Evolutionary conservation across 1,140 invertebrate genomes (phyloP).

Genomic region (Parasteatoda tepidariorum): DNA sequence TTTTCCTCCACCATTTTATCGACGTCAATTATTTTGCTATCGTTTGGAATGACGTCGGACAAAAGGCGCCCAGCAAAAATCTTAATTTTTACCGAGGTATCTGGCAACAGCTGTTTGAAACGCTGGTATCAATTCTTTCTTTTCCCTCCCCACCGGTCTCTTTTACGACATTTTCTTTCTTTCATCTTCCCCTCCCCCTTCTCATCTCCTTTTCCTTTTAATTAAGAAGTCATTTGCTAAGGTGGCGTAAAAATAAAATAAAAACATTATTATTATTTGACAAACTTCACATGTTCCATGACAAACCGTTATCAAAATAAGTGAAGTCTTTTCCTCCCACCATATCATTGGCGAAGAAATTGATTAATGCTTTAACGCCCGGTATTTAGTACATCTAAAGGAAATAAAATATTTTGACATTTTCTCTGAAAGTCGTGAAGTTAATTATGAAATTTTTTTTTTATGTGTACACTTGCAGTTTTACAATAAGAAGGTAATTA

Average conservation of each 20-base stretch:
- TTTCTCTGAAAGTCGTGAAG: conserved; percentile 7
- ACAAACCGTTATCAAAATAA: conserved; percentile 52
- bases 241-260: conserved; percentile 54
- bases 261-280: conserved; percentile 59
- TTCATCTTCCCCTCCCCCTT: neutral
- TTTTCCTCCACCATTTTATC: conserved; percentile 42
- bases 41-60: conserved; percentile 41
- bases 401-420: conserved; percentile 47
- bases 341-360: conserved; percentile 5
- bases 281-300: conserved; percentile 48
- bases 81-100: conserved; percentile 42
- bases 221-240: conserved; percentile 52
- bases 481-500: neutral
- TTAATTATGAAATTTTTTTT: conserved; percentile 7
- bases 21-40: conserved; percentile 57
- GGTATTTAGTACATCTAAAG: neutral
- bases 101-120: conserved; percentile 55
- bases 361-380: conserved; percentile 35
- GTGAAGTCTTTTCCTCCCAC: neutral
- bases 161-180: conserved; percentile 11
- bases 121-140: neutral
- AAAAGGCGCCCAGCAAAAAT: conserved; percentile 45
- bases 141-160: conserved; percentile 1
- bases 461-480: neutral
- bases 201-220: conserved; percentile 41